These are phyloP conservation scores for Parazoanthus atlanticus DNA, from an alignment of 92 coral and sea anemone genomes.

Conservation along the genomic window DNA sequence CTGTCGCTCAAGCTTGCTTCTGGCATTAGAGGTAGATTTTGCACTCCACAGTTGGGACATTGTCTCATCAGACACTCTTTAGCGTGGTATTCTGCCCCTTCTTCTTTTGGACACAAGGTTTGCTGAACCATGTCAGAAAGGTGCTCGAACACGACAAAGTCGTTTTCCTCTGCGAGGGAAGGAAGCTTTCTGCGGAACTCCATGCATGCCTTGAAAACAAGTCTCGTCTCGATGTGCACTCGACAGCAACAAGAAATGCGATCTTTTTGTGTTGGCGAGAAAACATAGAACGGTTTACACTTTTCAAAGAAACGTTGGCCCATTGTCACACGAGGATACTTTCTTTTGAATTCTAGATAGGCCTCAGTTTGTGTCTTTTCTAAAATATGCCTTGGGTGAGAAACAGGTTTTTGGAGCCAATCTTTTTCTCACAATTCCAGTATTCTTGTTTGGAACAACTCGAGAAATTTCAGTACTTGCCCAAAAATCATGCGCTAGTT, in stretches of 20 bases:
- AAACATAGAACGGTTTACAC: too few relatives aligned
- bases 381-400: constrained; percentile 39
- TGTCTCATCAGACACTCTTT: constrained; percentile 22
- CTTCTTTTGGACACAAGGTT: constrained; percentile 12
- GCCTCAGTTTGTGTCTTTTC: constrained; percentile 31
- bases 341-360: constrained; percentile 1
- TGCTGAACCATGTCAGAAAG: not conserved
- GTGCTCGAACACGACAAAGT: not conserved
- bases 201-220: constrained; percentile 18
- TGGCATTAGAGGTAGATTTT: not conserved
- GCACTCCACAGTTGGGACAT: constrained; percentile 6
- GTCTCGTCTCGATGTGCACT: constrained; percentile 5
- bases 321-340: constrained; percentile 14
- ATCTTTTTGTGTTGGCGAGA: too few relatives aligned
- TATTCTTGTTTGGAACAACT: not conserved
- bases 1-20: not conserved
- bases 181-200: constrained; percentile 12
- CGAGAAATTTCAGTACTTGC: constrained; percentile 8
- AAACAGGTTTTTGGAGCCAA: constrained; percentile 28
- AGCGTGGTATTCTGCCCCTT: constrained; percentile 12
- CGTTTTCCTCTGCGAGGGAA: not conserved
- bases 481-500: constrained; percentile 32
- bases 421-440: constrained; percentile 13
- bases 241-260: constrained; percentile 23
- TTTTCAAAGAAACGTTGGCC: constrained; percentile 2